A percentile compares a stretch with the other conserved stretches of the same genome.
phyloP scores from a whole-genome alignment of 2,888 invertebrate genomes.

The Protodeltote pygarga region DNA sequence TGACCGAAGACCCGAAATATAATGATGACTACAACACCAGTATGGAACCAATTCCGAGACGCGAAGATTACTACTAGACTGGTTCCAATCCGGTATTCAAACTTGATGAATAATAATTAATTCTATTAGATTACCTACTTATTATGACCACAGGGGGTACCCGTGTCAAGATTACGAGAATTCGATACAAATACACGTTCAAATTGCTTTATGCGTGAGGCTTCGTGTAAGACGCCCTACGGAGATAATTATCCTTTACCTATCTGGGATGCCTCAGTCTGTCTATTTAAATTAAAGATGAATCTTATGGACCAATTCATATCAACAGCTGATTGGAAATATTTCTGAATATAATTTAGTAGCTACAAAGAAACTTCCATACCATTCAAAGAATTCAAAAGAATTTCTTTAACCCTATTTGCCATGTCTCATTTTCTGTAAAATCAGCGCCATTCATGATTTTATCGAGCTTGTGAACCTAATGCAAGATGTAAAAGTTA shows the following conservation, averaged over 20 bases:
- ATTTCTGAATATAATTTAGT: too few relatives aligned
- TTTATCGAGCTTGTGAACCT: neutral
- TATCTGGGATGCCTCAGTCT: constrained; percentile 30
- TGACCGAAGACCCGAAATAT: constrained; percentile 58
- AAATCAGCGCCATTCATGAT: constrained; percentile 4
- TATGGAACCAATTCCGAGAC: constrained; percentile 50
- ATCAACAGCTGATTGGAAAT: too few relatives aligned
- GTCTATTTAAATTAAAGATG: constrained; percentile 20
- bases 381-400: neutral
- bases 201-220: constrained; percentile 30
- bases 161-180: constrained; percentile 38
- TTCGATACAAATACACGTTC: constrained; percentile 42
- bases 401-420: neutral
- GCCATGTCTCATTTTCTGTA: constrained; percentile 12
- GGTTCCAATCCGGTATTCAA: constrained; percentile 65
- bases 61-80: constrained; percentile 59
- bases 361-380: too few relatives aligned
- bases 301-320: constrained; percentile 11
- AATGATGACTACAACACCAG: constrained; percentile 53
- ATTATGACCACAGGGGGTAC: constrained; percentile 62
- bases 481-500: constrained; percentile 11
- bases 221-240: constrained; percentile 44
- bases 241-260: constrained; percentile 37
- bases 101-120: constrained; percentile 63
- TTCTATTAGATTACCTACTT: constrained; percentile 59